Conservation (phyloP, 2,888 invertebrate genomes). For the Mycalesis mineus region DNA sequence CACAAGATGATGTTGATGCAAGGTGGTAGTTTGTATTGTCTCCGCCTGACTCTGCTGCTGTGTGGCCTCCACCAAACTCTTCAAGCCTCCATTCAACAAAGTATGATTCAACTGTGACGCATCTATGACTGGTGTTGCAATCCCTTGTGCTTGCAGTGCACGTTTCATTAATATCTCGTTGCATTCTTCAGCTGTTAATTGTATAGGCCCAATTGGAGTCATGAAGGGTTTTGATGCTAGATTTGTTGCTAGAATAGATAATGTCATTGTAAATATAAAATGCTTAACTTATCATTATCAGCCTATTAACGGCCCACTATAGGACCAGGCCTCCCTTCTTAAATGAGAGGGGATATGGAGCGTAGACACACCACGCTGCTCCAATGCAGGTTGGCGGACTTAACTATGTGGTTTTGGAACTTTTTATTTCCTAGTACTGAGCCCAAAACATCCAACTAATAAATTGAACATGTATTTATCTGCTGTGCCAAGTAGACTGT, state of each 20-base stretch:
- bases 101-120: slow-evolving; percentile 69
- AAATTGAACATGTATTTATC: no score
- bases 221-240: slow-evolving; percentile 80
- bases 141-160: slow-evolving; percentile 82
- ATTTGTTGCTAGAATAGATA: slow-evolving; percentile 59
- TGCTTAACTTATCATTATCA: no score
- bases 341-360: no score
- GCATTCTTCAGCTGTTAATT: slow-evolving; percentile 86
- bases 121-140: slow-evolving; percentile 70
- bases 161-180: slow-evolving; percentile 87
- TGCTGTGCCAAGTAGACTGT: no score
- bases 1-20: slow-evolving; percentile 68
- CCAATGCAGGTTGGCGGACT: no score
- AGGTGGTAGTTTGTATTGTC: slow-evolving; percentile 54
- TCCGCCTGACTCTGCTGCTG: slow-evolving; percentile 59
- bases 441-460: no score
- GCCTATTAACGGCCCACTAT: no score
- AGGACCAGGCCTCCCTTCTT: no score
- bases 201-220: slow-evolving; percentile 85
- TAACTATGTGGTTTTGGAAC: no score
- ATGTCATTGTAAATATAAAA: not conserved
- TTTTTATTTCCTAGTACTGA: no score
- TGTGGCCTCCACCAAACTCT: slow-evolving; percentile 61
- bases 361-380: no score
- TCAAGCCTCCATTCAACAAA: slow-evolving; percentile 63